A percentile compares a stretch with the other conserved stretches of the same genome.
Evolutionary conservation across 1,140 invertebrate genomes (phyloP).

Genomic region (Laupala kohalensis): DNA sequence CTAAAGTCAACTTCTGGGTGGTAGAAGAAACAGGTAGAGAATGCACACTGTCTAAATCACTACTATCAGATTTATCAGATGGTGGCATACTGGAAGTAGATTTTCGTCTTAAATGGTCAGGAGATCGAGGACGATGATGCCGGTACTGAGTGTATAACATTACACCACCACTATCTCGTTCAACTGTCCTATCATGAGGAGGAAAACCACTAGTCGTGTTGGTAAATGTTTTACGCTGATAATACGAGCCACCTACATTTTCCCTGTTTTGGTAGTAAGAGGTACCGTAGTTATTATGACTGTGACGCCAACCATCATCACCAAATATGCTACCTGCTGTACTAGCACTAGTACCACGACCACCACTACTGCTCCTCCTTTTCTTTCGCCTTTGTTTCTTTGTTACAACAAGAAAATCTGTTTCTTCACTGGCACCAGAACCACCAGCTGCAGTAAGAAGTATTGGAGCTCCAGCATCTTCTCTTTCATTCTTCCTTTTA

Average conservation of each 20-base stretch:
- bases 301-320: conserved; percentile 5
- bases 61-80: conserved; percentile 59
- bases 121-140: conserved; percentile 7
- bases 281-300: not conserved
- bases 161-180: conserved; percentile 19
- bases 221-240: not conserved
- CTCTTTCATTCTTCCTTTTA: not conserved
- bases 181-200: conserved; percentile 2
- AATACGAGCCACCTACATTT: not conserved
- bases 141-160: conserved; percentile 19
- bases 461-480: not conserved
- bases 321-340: not conserved
- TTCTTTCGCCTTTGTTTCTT: conserved; percentile 58
- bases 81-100: conserved; percentile 46
- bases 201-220: not conserved
- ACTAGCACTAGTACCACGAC: not conserved
- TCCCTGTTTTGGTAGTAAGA: conserved; percentile 1
- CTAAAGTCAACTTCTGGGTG: conserved; percentile 19
- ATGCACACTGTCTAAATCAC: conserved; percentile 57
- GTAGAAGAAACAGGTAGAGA: conserved; percentile 49
- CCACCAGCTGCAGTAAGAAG: not conserved
- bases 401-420: conserved; percentile 55
- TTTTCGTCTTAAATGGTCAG: conserved; percentile 29
- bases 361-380: conserved; percentile 27
- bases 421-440: conserved; percentile 16